Evolutionary conservation across 2,888 invertebrate genomes (phyloP), one percentile per base, ranked within the genome.

Genomic region (Clusia tigrina): DNA sequence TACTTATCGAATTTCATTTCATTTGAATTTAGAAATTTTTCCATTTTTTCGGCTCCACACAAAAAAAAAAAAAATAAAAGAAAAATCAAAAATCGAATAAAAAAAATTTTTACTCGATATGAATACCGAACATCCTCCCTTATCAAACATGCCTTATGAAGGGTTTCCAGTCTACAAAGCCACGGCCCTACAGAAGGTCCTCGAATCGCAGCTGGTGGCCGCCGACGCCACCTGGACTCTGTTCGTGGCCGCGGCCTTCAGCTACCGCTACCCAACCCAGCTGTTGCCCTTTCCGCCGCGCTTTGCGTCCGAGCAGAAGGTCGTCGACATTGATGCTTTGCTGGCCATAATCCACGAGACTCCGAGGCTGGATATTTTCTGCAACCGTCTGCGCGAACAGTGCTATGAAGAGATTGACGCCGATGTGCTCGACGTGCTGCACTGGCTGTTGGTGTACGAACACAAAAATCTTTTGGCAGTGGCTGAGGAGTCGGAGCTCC

Each of bases 221-320:
- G 87, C 88, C 59, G 94, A 94, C 84, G 84, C 93, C n/a, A 89
- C 90, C 79, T 89, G 92, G 88, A 91, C 91, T 63, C 83, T 94
- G 52, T 93, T 94, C 78, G 88, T 91, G 22, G 88, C 92, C 18
- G 92, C 94, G 1, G 88, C 91, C 24, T 87, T 89, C 68, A 93
- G 91, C 70, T 93, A 93, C 79, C 88, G 90, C 74, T 90, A 89
- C 75, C 90, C 92, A 78, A 87, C 89, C 54, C 89, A 91, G 70
- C 84, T 94, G 0, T 87, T 88, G 73, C 94, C 94, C 2, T 92
- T 91, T 83, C 94, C 94, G 37, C 88, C 89, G 1, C 86, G 86
- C 78, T 92, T 88, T 74, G 82, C 86, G 65, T 65, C 82, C 69
- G 87, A 88, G 74, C 65, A 68, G 22, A 63, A 24, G 2, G 84